Evolutionary conservation across 2,113 vertebrate species (phyloP).

Genomic region (Bubo scandiacus): DNA sequence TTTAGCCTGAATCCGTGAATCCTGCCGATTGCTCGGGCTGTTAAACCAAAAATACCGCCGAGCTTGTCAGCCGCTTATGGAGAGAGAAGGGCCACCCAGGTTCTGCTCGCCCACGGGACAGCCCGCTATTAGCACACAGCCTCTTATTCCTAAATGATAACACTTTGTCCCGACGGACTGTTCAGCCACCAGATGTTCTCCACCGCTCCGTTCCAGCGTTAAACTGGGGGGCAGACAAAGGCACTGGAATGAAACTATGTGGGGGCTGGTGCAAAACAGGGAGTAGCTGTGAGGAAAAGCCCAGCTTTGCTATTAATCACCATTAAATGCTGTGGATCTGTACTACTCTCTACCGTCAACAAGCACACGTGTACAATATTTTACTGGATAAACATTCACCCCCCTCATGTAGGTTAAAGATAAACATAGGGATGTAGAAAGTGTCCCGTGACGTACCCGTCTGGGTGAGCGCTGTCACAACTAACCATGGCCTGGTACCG

Average conservation of each 20-base stretch:
- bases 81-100: not conserved
- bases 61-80: not conserved
- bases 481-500: not conserved
- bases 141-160: too few species aligned
- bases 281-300: not conserved
- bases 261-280: not conserved
- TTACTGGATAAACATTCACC: too few species aligned
- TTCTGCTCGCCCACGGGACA: not conserved
- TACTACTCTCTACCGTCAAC: not conserved
- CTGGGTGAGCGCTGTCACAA: not conserved
- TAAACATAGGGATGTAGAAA: not conserved
- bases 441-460: accelerated
- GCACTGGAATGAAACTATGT: too few species aligned
- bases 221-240: not conserved
- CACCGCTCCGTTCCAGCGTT: not conserved
- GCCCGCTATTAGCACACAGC: not conserved
- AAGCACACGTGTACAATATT: not conserved
- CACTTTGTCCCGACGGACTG: too few species aligned
- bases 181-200: not conserved
- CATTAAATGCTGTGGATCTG: not conserved
- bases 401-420: not conserved
- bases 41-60: not conserved
- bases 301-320: not conserved
- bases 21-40: not conserved
- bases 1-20: not conserved